Evolutionary conservation across 2,888 invertebrate genomes (phyloP), one percentile per base, ranked within the genome.

Genomic region (Lithophane leautieri): DNA sequence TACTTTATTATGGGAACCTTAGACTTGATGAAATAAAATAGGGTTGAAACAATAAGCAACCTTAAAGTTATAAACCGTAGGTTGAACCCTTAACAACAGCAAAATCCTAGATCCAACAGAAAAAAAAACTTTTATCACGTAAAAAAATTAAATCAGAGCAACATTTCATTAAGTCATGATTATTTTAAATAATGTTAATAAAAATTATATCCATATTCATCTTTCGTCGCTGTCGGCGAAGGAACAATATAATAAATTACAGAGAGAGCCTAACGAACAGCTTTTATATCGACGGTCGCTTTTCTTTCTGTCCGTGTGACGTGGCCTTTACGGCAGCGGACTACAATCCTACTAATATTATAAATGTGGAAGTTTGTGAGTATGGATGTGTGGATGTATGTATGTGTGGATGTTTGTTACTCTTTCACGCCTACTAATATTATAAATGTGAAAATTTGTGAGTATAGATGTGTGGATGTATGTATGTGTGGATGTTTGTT

Each of bases 191-290:
- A 62, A 47, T 56, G 14, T 61, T 60, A 68, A 66, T 52, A 69
- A 61, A 71, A 81, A 68, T 79, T 74, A 50, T 25, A 77, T 84
- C 86, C 82, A 80, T 78, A 73, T 78, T 84, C 60, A 78, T 80
- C 82, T 81, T 69, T 65, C 74, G 78, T 47, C 73, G 25, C 42
- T 89, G 90, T 91, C 91, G 91, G 91, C 90, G 89, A 71, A 84
- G 87, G 89, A 88, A 92, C 92, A 92, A 90, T 92, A 88, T 92
- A 92, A 92, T 93, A 94, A 94, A 94, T 94, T 93, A 92, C 92
- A 80, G 79, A 88, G 88, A 82, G 85, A 76, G 83, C 85, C 89
- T 90, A 91, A 92, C 91, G 90, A 91, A 90, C 88, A 89, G 87
- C 87, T 87, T 90, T 90, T 90, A 89, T 89, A 90, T 92, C 87